Evolutionary conservation across 2,888 invertebrate species (phyloP), one percentile per base, ranked within the genome.

Genomic region (Drosophila helvetica): DNA sequence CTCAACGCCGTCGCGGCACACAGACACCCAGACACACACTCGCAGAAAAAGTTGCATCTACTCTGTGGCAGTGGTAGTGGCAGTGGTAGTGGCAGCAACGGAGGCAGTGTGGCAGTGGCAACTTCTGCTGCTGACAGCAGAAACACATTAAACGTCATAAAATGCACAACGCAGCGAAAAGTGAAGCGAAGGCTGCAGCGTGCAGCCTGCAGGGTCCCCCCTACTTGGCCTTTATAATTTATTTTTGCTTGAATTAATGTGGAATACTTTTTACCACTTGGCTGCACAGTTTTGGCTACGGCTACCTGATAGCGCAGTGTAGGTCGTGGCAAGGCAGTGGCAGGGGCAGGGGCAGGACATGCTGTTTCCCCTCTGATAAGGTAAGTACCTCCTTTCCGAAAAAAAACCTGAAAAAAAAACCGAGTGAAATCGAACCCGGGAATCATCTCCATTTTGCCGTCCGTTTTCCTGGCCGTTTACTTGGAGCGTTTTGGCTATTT

Each of bases 131-230:
- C 84, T 90, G 89, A 89, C 89, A 88, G 86, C 80, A 89, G 86
- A 86, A 89, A 80, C 85, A 86, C 89, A 90, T 89, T 89, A 89
- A 89, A 81, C 80, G 82, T 87, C 89, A 87, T 88, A 85, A 87
- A 85, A 85, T 84, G 85, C 89, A 85, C 79, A 67, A 81, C 66
- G 82, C 87, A 77, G 87, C 81, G 87, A 75, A 88, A 86, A 74
- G 73, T 80, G 6, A 43, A 27, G 17, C 42, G 27, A 27, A 27
- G 0, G 27, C 27, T 8, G 27, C 27, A 27, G 27, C 27, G 8
- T 27, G 27, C 27, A 8, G 27, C 27, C 27, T 27, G 27, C 27
- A 27, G 27, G 27, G 27, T 8, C 53, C 25, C 58, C 38, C 64
- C 67, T 63, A 68, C 72, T 75, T 81, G 77, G 74, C 87, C 76